These are phyloP conservation scores for Rhombomys opimus DNA, from an alignment of 2,113 vertebrate species.

Conservation along the genomic window DNA sequence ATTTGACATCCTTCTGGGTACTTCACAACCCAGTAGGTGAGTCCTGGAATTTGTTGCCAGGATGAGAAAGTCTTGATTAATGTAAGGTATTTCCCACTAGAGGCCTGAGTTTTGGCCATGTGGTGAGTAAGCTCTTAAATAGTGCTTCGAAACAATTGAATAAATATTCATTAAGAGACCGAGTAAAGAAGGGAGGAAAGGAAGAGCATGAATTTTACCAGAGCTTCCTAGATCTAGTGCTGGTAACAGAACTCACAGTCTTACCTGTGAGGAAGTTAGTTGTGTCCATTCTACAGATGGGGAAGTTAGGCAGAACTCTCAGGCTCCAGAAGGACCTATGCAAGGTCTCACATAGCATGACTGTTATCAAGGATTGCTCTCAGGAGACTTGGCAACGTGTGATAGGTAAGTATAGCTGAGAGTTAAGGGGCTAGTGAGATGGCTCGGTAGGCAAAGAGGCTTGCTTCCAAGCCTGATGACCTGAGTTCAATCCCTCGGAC, in stretches of 20 bases:
- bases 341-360: neutral
- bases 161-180: slow-evolving; percentile 6
- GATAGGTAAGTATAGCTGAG: neutral
- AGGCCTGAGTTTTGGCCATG: neutral
- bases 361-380: neutral
- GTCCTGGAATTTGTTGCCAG: neutral
- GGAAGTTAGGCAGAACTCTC: neutral
- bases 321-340: neutral
- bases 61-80: slow-evolving; percentile 25
- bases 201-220: neutral
- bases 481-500: neutral
- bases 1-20: neutral
- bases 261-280: neutral
- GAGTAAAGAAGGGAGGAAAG: neutral
- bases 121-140: neutral
- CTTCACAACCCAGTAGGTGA: neutral
- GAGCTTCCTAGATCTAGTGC: neutral
- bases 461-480: neutral
- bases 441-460: neutral
- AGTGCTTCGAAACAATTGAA: slow-evolving; percentile 8
- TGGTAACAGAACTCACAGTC: neutral
- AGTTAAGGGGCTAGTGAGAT: neutral
- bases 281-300: neutral
- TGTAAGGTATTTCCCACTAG: slow-evolving; percentile 5
- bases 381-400: neutral